A percentile compares a stretch with the other conserved stretches of the same genome.
Evolutionary conservation across 2,888 invertebrate genomes (phyloP).

Genomic region (Agonopterix subpropinquella): DNA sequence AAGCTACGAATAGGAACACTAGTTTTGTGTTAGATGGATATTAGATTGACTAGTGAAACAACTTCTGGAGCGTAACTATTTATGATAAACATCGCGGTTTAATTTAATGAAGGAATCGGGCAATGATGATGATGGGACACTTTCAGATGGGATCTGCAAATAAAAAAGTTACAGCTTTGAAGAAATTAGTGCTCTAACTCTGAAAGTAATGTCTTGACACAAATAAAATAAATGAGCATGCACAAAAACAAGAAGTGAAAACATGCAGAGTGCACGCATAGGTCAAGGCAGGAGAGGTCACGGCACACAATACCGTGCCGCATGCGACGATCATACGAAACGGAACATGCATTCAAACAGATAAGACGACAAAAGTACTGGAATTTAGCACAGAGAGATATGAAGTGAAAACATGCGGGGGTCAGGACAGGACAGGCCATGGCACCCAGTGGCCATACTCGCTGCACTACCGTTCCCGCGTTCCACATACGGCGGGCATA

Average conservation of each 20-base stretch:
- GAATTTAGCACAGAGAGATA: not conserved
- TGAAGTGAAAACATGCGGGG: slow-evolving; percentile 15
- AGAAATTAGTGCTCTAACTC: too few relatives aligned
- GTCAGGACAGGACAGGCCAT: slow-evolving; percentile 35
- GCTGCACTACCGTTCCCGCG: slow-evolving; percentile 59
- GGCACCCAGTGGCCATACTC: slow-evolving; percentile 28
- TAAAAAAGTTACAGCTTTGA: not conserved
- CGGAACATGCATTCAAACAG: not conserved
- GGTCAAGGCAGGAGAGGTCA: slow-evolving; percentile 33
- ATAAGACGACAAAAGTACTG: slow-evolving; percentile 16
- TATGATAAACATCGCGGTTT: too few relatives aligned
- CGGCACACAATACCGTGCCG: slow-evolving; percentile 28
- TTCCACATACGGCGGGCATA: slow-evolving; percentile 44
- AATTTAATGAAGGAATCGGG: too few relatives aligned
- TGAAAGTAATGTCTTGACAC: slow-evolving; percentile 5
- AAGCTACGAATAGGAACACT: slow-evolving; percentile 9
- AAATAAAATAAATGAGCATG: slow-evolving; percentile 13
- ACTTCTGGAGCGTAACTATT: not conserved
- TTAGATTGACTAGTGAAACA: too few relatives aligned
- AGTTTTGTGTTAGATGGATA: slow-evolving; percentile 14
- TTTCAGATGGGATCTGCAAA: not conserved
- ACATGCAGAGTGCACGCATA: slow-evolving; percentile 14
- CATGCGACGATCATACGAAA: too few relatives aligned
- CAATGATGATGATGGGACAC: too few relatives aligned
- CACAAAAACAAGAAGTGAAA: slow-evolving; percentile 11